Conservation (phyloP, 2,888 invertebrate genomes). For the Hemistola chrysoprasaria region DNA sequence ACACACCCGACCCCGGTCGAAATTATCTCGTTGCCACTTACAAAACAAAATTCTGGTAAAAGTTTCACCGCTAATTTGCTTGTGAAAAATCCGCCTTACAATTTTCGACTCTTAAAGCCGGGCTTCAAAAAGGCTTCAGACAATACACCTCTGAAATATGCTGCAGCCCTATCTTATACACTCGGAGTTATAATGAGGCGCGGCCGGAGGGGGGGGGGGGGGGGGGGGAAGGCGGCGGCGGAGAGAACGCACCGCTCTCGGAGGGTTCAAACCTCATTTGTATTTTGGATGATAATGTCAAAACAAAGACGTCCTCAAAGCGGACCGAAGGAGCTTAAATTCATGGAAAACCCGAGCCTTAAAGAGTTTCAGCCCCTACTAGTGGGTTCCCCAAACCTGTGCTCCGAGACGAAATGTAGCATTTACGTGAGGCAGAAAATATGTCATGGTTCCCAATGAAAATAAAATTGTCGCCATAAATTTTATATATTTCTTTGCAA, state of each 20-base stretch:
- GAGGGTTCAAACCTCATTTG: constrained; percentile 28
- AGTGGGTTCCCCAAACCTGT: background rate
- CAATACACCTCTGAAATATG: constrained; percentile 19
- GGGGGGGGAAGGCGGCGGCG: no score
- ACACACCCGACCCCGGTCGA: background rate
- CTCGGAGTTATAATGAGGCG: constrained; percentile 25
- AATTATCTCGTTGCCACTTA: background rate
- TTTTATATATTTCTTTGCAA: no score
- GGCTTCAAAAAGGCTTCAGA: constrained; percentile 17
- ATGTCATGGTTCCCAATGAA: no score
- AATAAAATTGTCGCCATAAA: no score
- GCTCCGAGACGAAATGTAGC: no score
- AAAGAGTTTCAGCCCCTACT: constrained; percentile 10
- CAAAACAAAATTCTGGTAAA: constrained; percentile 6
- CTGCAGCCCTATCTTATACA: constrained; percentile 12
- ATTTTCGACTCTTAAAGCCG: constrained; percentile 10
- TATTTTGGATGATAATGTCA: constrained; percentile 31
- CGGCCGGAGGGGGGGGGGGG: constrained; percentile 19
- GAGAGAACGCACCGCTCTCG: constrained; percentile 21
- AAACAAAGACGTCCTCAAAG: constrained; percentile 25
- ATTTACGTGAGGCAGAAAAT: no score
- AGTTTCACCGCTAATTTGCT: constrained; percentile 16
- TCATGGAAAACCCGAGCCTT: constrained; percentile 11
- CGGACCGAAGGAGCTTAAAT: constrained; percentile 10
- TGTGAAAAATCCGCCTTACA: constrained; percentile 11